Conservation (phyloP, 2,888 invertebrate species). For the Drosophila seclusa region DNA sequence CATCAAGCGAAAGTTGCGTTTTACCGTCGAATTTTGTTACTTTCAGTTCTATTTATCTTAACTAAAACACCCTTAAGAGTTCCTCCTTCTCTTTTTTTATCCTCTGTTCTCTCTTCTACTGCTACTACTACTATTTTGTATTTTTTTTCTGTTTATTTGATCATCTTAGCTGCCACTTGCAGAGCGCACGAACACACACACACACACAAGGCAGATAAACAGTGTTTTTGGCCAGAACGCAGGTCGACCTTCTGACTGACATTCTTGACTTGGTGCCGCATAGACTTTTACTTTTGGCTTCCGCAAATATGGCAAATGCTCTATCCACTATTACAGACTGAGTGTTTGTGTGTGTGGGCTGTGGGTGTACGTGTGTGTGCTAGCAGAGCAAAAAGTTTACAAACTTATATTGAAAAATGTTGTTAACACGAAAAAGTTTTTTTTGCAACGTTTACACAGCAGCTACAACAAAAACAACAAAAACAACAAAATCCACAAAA, state of each 20-base stretch:
- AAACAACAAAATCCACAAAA: slow-evolving; percentile 43
- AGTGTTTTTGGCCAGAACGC: slow-evolving; percentile 45
- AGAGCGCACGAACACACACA: slow-evolving; percentile 39
- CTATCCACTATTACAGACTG: slow-evolving; percentile 19
- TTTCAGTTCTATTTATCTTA: slow-evolving; percentile 73
- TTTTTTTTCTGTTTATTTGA: slow-evolving; percentile 66
- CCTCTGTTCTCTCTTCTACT: background rate
- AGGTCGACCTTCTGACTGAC: slow-evolving; percentile 70
- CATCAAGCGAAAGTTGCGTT: slow-evolving; percentile 75
- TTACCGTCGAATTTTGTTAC: slow-evolving; percentile 67
- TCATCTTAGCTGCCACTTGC: slow-evolving; percentile 80
- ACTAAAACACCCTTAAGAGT: slow-evolving; percentile 79
- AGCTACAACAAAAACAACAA: slow-evolving; percentile 38
- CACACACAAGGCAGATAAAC: slow-evolving; percentile 49
- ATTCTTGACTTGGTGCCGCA: slow-evolving; percentile 77
- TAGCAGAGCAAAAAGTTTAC: slow-evolving; percentile 68
- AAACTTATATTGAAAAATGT: slow-evolving; percentile 80
- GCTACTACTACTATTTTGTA: slow-evolving; percentile 14
- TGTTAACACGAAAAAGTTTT: slow-evolving; percentile 79
- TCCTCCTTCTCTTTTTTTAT: slow-evolving; percentile 15
- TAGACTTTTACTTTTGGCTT: slow-evolving; percentile 79
- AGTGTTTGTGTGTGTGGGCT: slow-evolving; percentile 30
- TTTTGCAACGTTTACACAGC: slow-evolving; percentile 75
- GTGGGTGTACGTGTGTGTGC: slow-evolving; percentile 34
- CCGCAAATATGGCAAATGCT: slow-evolving; percentile 61